These are phyloP conservation scores for Encarsia formosa DNA, from an alignment of 2,888 invertebrate genomes.

Conservation along the genomic window DNA sequence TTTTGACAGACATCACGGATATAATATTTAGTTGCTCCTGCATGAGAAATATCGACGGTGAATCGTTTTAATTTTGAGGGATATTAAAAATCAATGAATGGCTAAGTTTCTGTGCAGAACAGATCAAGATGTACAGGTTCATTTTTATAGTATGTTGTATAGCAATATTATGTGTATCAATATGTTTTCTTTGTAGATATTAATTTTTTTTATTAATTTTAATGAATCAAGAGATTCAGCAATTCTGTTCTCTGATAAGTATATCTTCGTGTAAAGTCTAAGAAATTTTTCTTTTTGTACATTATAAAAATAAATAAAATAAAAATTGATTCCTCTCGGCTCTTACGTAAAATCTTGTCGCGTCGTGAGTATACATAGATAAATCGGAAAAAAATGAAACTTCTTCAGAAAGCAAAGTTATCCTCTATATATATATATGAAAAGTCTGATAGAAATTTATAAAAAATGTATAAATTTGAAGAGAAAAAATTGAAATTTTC, in stretches of 20 bases:
- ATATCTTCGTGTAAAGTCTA: constrained; percentile 24
- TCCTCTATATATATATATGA: constrained; percentile 1
- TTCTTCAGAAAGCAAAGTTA: constrained; percentile 4
- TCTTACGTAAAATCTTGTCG: constrained; percentile 4
- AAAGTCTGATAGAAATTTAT: constrained; percentile 22
- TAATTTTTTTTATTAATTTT: constrained; percentile 23
- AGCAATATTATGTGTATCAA: constrained; percentile 18
- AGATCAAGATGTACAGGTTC: no score
- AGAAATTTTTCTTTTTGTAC: constrained; percentile 34
- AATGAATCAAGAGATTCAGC: constrained; percentile 11
- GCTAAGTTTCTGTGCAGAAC: no score
- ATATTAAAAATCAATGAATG: no score
- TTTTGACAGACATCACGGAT: no score
- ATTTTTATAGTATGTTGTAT: no score
- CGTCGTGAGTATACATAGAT: constrained; percentile 2
- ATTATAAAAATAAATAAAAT: constrained; percentile 27
- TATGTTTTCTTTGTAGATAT: constrained; percentile 23
- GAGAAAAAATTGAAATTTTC: constrained; percentile 15
- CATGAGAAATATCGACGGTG: no score
- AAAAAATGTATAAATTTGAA: constrained; percentile 15
- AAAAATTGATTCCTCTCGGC: constrained; percentile 12
- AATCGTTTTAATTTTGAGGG: no score
- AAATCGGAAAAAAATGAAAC: constrained; percentile 6
- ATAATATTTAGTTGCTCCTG: no score
- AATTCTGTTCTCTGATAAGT: background rate